Base-by-base conservation (phyloP, 1,140 invertebrate species). In the Drosophila novamexicana region DNA sequence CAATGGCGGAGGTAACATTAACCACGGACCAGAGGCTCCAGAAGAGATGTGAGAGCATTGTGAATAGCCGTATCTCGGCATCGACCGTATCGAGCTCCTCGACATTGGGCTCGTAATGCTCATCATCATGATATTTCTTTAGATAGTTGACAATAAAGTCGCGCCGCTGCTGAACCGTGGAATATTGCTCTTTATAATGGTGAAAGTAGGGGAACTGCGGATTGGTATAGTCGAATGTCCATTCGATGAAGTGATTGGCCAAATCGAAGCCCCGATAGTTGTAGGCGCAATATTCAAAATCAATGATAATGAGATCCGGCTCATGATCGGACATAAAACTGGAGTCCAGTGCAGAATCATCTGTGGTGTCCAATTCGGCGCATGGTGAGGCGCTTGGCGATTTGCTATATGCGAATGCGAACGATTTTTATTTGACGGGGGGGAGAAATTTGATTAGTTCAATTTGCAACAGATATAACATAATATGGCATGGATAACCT, bases 231-330 rank as follows among this genome's bases (percentile, higher is more conserved):
- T 99, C 97, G 92, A 97, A 98, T 7, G 95, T 95, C 97, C 98
- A 99, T 93, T 99, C 98, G 72, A 97, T 95, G 92, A 99, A 98
- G 91, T 99, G 98, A 93, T 99, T 99, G 3, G 97, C 98, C 62
- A 99, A 93, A 93, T 99, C 98, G 93, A 98, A 99, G 1, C 96
- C 97, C 70, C 98, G 93, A 91, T 98, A 97, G 92, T 98, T 98
- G 93, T 98, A 98, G 0, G 97, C 96, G 91, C 97, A 97, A 91
- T 98, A 99, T 93, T 99, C 98, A 93, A 97, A 98, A 92, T 99
- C 98, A 88, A 98, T 97, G 29, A 98, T 94, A 10, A 96, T 95
- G 34, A 97, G 91, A 78, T 95, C 94, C n/a, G 94, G 93, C 69
- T 95, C 94, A 7, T 71, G 76, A 56, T 93, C 93, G 66, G 47